Base-by-base conservation (phyloP, 2,113 vertebrate species). In the Perccottus glenii region DNA sequence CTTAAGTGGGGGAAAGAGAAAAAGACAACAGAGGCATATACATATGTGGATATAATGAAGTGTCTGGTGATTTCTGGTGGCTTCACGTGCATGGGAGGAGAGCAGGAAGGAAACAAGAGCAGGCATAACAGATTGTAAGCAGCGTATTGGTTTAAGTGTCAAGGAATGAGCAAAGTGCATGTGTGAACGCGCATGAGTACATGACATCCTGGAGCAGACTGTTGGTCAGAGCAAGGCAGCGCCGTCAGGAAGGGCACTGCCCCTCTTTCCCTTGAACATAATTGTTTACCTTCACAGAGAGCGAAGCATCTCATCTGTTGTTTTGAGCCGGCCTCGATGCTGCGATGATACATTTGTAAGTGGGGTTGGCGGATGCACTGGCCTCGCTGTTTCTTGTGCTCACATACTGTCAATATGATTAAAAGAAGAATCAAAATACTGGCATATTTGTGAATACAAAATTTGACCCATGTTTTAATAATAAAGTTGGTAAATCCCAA, bases 21-120 rank as follows among this genome's bases (percentile, higher is more conserved):
- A 59, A 77, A 82, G 75, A 78, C 79, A 81, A 61, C 49, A 47
- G 58, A 74, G 64, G 79, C 73, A 79, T 77, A 49, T n/a, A n/a
- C n/a, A n/a, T 2, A 64, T 57, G 27, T 48, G 45, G 64, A 76
- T 82, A 65, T 68, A 81, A 84, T 79, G 51, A 79, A 85, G 60
- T 57, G 75, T 73, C 35, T 60, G 52, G 70, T 68, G 45, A 79
- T 84, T 82, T 73, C 38, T 69, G 1, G 2, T 35, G 50, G 50
- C 53, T 45, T 55, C 67, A 35, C 59, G 62, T 32, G 50, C 70
- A 46, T 7, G 51, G 67, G 56, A 70, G 72, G 33, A 47, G 73
- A 60, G 40, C 33, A 33, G 11, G 35, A 11, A n/a, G 35, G 63
- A 60, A 69, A 69, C 50, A 44, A 38, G 64, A 32, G 27, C 12